Evolutionary conservation across 2,888 invertebrate genomes (phyloP).

Genomic region (Neoaliturus tenellus): DNA sequence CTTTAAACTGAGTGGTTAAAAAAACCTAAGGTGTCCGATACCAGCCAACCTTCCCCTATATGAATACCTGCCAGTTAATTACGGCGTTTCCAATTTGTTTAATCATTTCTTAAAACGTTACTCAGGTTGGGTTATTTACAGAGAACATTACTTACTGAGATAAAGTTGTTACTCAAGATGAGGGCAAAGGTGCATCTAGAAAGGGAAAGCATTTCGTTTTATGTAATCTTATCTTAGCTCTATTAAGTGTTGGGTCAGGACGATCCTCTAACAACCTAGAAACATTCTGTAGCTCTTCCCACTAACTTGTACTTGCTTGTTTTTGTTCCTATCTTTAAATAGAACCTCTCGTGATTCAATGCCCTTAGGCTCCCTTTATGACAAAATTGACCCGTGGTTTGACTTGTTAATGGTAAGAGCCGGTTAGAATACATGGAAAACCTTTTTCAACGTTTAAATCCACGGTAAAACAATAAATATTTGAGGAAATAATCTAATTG

Average conservation of each 20-base stretch:
- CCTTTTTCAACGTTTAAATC: background rate
- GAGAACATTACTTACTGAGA: background rate
- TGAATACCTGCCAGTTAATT: background rate
- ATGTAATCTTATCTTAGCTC: conserved; percentile 42
- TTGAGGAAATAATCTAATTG: too few relatives aligned
- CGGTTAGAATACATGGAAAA: background rate
- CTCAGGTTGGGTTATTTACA: too few relatives aligned
- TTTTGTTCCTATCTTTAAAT: background rate
- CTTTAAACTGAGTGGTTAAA: too few relatives aligned
- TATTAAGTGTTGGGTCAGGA: conserved; percentile 42
- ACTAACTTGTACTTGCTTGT: conserved; percentile 3
- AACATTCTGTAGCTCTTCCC: conserved; percentile 17
- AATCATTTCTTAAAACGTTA: background rate
- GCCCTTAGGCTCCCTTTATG: background rate
- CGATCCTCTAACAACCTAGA: background rate
- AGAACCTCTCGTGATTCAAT: background rate
- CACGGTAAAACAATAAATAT: too few relatives aligned
- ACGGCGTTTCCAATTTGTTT: background rate
- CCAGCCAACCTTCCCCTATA: too few relatives aligned
- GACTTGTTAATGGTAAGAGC: background rate
- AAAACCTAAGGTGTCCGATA: too few relatives aligned
- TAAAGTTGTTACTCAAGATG: conserved; percentile 5
- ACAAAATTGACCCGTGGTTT: background rate
- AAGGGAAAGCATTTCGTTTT: conserved; percentile 41
- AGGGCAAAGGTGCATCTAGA: conserved; percentile 9